Evolutionary conservation across 2,797 vertebrate species (phyloP).

Genomic region (Natrix natrix): DNA sequence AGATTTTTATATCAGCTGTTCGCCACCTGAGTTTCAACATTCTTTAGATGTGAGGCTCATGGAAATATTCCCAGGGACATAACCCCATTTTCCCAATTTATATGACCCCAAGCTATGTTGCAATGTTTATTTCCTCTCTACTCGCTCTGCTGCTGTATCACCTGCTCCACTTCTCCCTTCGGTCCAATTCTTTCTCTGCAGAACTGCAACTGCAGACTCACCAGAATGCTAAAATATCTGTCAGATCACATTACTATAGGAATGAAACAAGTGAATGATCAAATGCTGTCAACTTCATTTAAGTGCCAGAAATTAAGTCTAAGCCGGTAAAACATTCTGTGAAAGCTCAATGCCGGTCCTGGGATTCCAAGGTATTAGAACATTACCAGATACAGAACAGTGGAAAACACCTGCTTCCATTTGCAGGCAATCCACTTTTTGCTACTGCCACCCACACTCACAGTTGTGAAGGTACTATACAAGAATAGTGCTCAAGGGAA

Average conservation of each 20-base stretch:
- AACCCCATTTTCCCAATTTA: constrained; percentile 17
- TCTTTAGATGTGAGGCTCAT: constrained; percentile 33
- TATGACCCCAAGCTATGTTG: constrained; percentile 14
- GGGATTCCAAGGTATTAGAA: not conserved
- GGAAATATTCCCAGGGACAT: constrained; percentile 19
- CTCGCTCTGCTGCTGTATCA: not conserved
- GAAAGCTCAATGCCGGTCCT: not conserved
- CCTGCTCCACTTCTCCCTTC: constrained; percentile 12
- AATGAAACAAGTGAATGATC: constrained; percentile 29
- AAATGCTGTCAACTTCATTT: constrained; percentile 26
- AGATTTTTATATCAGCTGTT: not conserved
- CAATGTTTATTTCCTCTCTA: constrained; percentile 39
- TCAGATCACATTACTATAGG: constrained; percentile 27
- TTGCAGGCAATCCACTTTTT: not conserved
- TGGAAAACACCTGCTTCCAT: not conserved
- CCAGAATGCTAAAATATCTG: constrained; percentile 21
- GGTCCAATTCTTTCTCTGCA: constrained; percentile 29
- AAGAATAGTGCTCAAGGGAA: not conserved
- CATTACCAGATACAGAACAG: not conserved
- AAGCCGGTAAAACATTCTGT: not conserved
- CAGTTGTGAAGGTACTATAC: not conserved
- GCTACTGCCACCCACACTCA: not conserved
- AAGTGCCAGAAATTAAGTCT: not conserved
- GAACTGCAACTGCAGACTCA: constrained; percentile 34
- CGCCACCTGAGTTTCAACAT: constrained; percentile 28